Conservation (phyloP, 2,888 invertebrate genomes). For the Cerceris rybyensis region DNA sequence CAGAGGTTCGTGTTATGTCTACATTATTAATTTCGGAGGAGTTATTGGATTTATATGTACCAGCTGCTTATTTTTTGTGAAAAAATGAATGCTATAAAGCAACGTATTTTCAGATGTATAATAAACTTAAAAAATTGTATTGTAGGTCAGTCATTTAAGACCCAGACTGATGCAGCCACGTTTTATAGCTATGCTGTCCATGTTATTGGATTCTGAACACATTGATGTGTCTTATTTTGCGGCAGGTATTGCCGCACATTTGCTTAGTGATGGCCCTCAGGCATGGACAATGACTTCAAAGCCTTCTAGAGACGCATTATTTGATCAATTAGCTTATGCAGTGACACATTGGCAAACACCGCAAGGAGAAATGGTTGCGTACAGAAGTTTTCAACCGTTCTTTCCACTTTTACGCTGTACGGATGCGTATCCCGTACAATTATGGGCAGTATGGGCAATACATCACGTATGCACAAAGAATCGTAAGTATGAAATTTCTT, state of each 20-base stretch:
- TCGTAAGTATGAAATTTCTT: slow-evolving; percentile 82
- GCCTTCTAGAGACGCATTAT: slow-evolving; percentile 70
- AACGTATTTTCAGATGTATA: not conserved
- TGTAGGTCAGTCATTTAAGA: slow-evolving; percentile 84
- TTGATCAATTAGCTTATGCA: slow-evolving; percentile 82
- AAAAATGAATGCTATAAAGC: too few relatives aligned
- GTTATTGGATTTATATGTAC: not conserved
- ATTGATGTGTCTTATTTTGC: slow-evolving; percentile 89
- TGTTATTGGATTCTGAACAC: slow-evolving; percentile 84
- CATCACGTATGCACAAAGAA: slow-evolving; percentile 90
- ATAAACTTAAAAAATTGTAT: slow-evolving; percentile 22
- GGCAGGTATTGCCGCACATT: slow-evolving; percentile 88
- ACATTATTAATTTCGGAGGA: not conserved
- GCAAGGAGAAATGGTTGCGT: slow-evolving; percentile 89
- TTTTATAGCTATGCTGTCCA: slow-evolving; percentile 83
- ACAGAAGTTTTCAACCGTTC: slow-evolving; percentile 88
- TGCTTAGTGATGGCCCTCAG: slow-evolving; percentile 85
- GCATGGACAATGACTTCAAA: slow-evolving; percentile 81
- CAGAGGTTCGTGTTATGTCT: slow-evolving; percentile 84
- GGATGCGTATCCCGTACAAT: slow-evolving; percentile 86
- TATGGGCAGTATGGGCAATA: slow-evolving; percentile 92
- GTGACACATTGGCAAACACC: slow-evolving; percentile 87
- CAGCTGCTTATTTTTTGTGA: too few relatives aligned
- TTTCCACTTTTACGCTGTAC: slow-evolving; percentile 85
- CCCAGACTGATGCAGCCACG: slow-evolving; percentile 83